Evolutionary conservation across 1,140 invertebrate genomes (phyloP), one percentile per base, ranked within the genome.

Genomic region (Uloborus diversus): DNA sequence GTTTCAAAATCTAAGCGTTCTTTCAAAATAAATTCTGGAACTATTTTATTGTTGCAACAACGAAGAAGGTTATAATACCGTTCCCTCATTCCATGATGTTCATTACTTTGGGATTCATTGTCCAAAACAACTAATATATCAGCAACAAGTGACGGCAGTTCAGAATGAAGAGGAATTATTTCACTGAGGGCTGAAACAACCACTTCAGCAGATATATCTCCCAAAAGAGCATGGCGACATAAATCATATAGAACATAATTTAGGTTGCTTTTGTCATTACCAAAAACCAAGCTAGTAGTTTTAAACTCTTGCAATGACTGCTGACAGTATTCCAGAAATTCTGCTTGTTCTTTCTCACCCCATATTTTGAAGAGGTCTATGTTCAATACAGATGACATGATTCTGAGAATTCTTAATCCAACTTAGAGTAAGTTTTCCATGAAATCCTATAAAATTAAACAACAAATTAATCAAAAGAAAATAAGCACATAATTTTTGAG

Each of bases 1-100:
- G 94, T 96, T 81, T 99, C 96, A 85, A 95, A 94, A 87, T 99
- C 96, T 82, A 98, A 86, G 82, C 96, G 88, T 87, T 98, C 96
- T 85, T 97, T 97, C 27, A 97, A 87, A 80, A 98, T 87, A 85
- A 92, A 91, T 81, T 96, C 93, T 78, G 94, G 92, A 80, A 96
- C 89, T 84, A 94, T 91, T 87, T 92, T 82, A 84, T 87, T 69
- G 13, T 62, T 68, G 14, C 76, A 79, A 33, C 30, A 49, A 5
- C 64, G 32, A 11, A 79, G 35, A 5, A 79, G 53, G 28, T 14
- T 68, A 28, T 59, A 79, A 49, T 35, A 79, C 1, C 65, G 53
- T 30, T 69, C 76, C 17, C 76, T 25, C 4, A 42, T 11, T 30
- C 9, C 30, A 20, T 70, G 47, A 0, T 30, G 30, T 27, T 78